Evolutionary conservation across 92 coral and sea anemone genomes (phyloP), one percentile per base, ranked within the genome.

Genomic region (Palythoa grandiflora): DNA sequence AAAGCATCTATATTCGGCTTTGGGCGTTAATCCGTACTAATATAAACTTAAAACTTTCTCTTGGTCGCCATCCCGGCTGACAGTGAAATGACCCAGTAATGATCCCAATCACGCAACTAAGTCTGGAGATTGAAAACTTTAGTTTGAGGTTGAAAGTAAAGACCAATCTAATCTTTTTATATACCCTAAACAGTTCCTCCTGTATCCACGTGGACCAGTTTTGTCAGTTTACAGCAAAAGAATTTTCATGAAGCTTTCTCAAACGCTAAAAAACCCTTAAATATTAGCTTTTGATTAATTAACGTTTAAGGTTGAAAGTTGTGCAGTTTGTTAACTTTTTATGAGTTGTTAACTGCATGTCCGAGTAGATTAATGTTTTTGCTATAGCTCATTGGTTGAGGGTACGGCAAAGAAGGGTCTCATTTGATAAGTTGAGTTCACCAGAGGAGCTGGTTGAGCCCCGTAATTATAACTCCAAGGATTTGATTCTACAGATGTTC

Each of bases 61-160:
- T 65, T 51, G 16, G 85, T 63, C 73, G 75, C 73, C 85, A 65
- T 20, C 19, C 39, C 19, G 74, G 86, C 86, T 48, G 85, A n/a
- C 9, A 36, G 9, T 59, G 21, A 80, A 80, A 80, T 13, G 38
- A 35, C 36, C 59, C 44, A 20, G 6, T 36, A 35, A 9, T 9
- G 63, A 53, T 13, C 20, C 17, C 17, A 51, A 77, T 77, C 83
- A 77, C 68, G 68, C 83, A 54, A 54, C 68, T 54, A 5, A 35
- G 10, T 16, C 52, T 77, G 7, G 35, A 38, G 53, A 8, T 28
- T 52, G 21, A 13, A 38, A 28, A 21, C 11, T 28, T 17, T 11
- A 28, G 50, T 44, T 44, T 40, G 5, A 8, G 3, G 50, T 44
- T 3, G 50, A 44, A 44, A 44, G 50, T 8, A 44, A 44, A 5